phyloP scores from a whole-genome alignment of 2,113 vertebrate genomes.

The Nothobranchius kuhntae region DNA sequence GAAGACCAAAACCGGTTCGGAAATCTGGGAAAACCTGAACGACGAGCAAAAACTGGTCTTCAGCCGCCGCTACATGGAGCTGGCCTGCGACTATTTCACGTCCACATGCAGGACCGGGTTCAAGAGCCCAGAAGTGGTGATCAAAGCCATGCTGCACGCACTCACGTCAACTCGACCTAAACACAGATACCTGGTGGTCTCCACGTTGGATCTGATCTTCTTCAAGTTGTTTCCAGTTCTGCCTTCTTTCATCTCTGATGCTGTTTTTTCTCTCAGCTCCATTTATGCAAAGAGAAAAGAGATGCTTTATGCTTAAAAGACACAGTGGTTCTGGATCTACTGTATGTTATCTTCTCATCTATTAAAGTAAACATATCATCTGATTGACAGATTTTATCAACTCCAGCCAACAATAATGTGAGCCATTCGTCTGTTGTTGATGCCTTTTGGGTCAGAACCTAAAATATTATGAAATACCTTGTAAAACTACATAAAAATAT shows the following conservation, averaged over 20 bases:
- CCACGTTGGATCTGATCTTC: conserved; percentile 42
- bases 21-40: conserved; percentile 78
- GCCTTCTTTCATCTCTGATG: conserved; percentile 51
- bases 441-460: too few species aligned
- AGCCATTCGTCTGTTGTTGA: too few species aligned
- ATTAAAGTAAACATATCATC: too few species aligned
- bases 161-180: conserved; percentile 68
- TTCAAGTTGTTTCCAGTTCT: conserved; percentile 55
- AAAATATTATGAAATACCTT: too few species aligned
- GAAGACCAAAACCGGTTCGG: conserved; percentile 45
- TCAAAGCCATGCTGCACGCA: conserved; percentile 79
- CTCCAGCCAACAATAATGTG: too few species aligned
- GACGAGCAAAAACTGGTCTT: conserved; percentile 68
- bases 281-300: conserved; percentile 54
- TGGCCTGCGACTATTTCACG: conserved; percentile 70
- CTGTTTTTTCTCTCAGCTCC: conserved; percentile 55
- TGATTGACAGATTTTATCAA: too few species aligned
- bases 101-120: conserved; percentile 64
- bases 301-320: conserved; percentile 50
- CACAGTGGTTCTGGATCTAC: too few species aligned
- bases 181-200: conserved; percentile 74
- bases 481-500: too few species aligned
- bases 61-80: conserved; percentile 71
- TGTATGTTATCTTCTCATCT: too few species aligned
- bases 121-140: conserved; percentile 56